A percentile compares a stretch with the other conserved stretches of the same genome.
Evolutionary conservation across 2,113 vertebrate species (phyloP).

Genomic region (Elgaria multicarinata): DNA sequence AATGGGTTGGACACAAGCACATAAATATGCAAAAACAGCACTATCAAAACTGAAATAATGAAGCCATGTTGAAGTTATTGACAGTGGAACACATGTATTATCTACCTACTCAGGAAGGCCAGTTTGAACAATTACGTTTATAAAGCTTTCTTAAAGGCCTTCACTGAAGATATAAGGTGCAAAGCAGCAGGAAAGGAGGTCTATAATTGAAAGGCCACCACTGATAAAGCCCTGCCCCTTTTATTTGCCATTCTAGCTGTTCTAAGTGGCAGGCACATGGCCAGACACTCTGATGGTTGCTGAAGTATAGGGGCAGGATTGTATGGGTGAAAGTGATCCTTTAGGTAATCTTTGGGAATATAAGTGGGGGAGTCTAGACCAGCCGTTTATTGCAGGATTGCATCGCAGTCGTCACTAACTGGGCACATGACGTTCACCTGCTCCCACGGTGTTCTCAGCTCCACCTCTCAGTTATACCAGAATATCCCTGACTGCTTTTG

Average conservation of each 20-base stretch:
- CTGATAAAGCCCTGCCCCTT: background rate
- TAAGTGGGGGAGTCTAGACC: too few species aligned
- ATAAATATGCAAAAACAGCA: background rate
- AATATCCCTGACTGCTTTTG: too few species aligned
- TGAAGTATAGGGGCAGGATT: background rate
- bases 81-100: background rate
- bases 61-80: background rate
- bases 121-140: background rate
- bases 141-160: background rate
- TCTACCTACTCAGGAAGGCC: background rate
- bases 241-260: background rate
- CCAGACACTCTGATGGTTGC: background rate
- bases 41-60: background rate
- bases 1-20: background rate
- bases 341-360: background rate
- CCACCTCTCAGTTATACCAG: too few species aligned
- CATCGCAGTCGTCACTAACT: too few species aligned
- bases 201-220: background rate
- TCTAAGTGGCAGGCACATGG: background rate
- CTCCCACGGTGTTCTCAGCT: too few species aligned
- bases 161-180: background rate
- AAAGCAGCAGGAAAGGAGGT: background rate
- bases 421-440: too few species aligned
- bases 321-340: background rate
- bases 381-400: too few species aligned